Conservation (phyloP, 2,113 vertebrate species). For the Lepus timidus region DNA sequence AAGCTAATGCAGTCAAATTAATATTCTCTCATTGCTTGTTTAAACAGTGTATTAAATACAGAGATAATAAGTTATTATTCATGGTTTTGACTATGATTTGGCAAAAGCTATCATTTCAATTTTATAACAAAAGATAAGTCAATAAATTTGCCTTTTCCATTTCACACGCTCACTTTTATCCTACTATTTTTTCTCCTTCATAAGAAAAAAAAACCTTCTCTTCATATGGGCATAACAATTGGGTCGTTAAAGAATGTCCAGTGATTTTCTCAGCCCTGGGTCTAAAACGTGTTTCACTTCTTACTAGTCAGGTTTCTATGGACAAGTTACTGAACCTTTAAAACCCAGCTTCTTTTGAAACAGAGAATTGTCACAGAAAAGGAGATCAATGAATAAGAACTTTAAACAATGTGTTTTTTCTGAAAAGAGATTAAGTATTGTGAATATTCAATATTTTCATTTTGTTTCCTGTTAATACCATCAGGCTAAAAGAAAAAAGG, state of each 20-base stretch:
- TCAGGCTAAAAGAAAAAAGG: neutral
- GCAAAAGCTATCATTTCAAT: constrained; percentile 19
- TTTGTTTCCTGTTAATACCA: neutral
- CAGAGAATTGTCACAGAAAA: neutral
- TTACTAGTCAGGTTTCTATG: neutral
- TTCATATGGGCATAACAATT: neutral
- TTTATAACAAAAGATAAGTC: constrained; percentile 45
- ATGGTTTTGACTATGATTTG: constrained; percentile 9
- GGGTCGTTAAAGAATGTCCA: neutral
- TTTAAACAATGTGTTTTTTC: constrained; percentile 25
- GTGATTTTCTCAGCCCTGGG: neutral
- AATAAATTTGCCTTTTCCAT: neutral
- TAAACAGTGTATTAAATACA: constrained; percentile 38
- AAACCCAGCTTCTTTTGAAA: neutral
- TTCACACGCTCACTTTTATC: neutral
- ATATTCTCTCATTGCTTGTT: constrained; percentile 23
- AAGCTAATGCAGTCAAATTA: constrained; percentile 50
- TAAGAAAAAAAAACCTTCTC: neutral
- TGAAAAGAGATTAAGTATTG: neutral
- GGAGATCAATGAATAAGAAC: neutral
- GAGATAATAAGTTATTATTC: neutral
- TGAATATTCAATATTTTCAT: neutral
- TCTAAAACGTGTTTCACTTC: neutral
- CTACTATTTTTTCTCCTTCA: neutral
- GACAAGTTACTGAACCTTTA: neutral